A percentile compares a stretch with the other conserved stretches of the same genome.
Conservation (phyloP, 2,113 vertebrate species). For the Nothocercus nigrocapillus region DNA sequence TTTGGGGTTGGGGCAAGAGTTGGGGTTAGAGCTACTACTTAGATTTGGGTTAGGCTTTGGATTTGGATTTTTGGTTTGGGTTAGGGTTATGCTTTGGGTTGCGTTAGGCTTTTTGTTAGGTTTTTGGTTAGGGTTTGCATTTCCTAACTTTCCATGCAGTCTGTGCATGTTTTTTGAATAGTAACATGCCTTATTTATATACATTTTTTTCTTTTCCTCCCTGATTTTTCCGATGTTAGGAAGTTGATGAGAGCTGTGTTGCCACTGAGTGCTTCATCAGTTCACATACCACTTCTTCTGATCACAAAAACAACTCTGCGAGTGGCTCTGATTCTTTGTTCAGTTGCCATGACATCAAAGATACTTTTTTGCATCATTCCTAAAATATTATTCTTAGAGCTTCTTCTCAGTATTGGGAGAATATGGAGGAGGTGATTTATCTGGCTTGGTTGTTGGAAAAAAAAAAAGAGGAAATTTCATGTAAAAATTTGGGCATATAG, state of each 20-base stretch:
- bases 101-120: no score
- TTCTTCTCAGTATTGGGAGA: not conserved
- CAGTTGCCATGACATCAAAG: conserved; percentile 38
- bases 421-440: not conserved
- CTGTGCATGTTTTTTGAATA: not conserved
- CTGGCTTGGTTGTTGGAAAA: not conserved
- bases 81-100: no score
- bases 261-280: not conserved
- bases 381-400: not conserved
- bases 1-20: no score
- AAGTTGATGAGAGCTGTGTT: not conserved
- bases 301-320: conserved; percentile 29
- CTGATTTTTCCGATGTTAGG: not conserved
- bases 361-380: not conserved
- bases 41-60: no score
- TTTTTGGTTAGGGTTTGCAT: no score
- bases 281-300: conserved; percentile 13
- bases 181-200: not conserved
- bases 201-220: not conserved
- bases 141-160: not conserved
- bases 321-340: not conserved
- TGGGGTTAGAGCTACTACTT: no score
- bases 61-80: no score
- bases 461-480: not conserved
- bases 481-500: not conserved